Base-by-base conservation (phyloP, 2,797 vertebrate genomes). In the Poecilia wingei region DNA sequence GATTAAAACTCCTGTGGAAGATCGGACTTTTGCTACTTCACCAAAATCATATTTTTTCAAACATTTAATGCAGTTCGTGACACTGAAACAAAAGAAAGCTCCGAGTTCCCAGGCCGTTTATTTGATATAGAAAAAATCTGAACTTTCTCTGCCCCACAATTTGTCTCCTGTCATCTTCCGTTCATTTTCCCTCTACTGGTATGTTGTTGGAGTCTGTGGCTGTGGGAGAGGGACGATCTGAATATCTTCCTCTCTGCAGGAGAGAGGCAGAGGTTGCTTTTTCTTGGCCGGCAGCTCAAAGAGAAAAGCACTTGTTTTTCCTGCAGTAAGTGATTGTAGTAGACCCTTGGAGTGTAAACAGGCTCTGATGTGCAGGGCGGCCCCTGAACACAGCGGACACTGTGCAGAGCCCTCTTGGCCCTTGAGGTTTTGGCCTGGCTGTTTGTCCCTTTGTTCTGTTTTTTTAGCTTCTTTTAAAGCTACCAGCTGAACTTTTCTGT, bases 321-420 rank as follows among this genome's bases (percentile, higher is more conserved):
- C 91, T 91, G 79, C 91, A 94, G 92, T 93, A 94, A 93, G 94
- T 91, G 93, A 93, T 93, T 91, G 93, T 93, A 93, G 94, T 87
- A 82, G 88, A 91, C 90, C 91, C 84, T 76, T 49, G 1, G 89
- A 91, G 88, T 90, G 93, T 93, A 94, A 95, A 95, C 93, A 94
- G 3, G 68, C 92, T 94, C 76, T 90, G 88, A 93, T 89, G 91
- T 89, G 86, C 82, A 5, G 85, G 82, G 79, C 78, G 68, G 86
- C 81, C 68, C 80, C 86, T 82, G 84, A 79, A 86, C 86, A 43
- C 79, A 71, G 86, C 55, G 55, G 82, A 90, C 87, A 80, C 88
- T 28, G 81, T 55, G 7, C 83, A 70, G 90, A 68, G 88, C 88
- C 88, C 87, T 87, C 84, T 81, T 82, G 41, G 76, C 88, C 87